Percentiles rank a stretch among this genome's conserved stretches.
Conservation (phyloP, 2,113 vertebrate species). For the Leucosticte australis region DNA sequence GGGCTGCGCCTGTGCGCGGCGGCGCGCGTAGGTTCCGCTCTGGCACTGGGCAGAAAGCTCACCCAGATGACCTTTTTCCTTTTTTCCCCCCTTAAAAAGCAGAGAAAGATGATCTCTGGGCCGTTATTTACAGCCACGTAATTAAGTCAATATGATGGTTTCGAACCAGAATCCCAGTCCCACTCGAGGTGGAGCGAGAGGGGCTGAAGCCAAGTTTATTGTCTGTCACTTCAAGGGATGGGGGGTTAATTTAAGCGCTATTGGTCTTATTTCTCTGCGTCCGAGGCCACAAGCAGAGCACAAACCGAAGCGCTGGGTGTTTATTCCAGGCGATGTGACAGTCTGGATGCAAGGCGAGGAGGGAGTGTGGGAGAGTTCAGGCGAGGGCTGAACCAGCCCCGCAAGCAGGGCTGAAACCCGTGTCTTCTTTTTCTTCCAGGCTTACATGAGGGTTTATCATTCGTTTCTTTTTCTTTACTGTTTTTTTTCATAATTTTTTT, state of each 20-base stretch:
- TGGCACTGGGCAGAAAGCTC: neutral
- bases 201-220: neutral
- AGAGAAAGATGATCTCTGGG: neutral
- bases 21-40: neutral
- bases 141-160: constrained; percentile 16
- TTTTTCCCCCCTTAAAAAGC: neutral
- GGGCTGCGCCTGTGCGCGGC: neutral
- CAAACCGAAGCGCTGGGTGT: neutral
- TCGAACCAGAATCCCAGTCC: neutral
- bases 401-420: neutral
- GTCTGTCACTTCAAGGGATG: neutral
- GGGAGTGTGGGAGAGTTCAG: constrained; percentile 10
- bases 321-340: neutral
- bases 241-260: neutral
- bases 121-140: constrained; percentile 14
- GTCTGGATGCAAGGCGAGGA: neutral
- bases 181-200: neutral
- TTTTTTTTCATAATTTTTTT: accelerated
- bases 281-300: neutral
- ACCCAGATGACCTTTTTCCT: neutral
- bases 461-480: neutral
- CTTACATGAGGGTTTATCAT: neutral
- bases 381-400: neutral
- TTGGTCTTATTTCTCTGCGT: neutral
- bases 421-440: neutral